Conservation (phyloP, 2,888 invertebrate species). For the Lepidocyrtoides sp. region DNA sequence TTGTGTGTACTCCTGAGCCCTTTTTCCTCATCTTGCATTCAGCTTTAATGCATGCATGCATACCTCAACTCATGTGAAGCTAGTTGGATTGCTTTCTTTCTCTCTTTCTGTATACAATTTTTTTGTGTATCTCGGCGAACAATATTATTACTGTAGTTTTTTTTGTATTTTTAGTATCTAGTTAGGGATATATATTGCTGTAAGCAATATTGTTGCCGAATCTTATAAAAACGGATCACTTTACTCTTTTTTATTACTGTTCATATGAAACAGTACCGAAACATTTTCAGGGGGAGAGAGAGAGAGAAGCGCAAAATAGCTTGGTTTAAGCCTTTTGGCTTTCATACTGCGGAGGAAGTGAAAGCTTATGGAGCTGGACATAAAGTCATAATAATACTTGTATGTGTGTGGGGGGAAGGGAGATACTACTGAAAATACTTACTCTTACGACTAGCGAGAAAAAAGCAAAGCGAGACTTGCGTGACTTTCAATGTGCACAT, state of each 20-base stretch:
- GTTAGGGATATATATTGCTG: slow-evolving; percentile 51
- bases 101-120: slow-evolving; percentile 15
- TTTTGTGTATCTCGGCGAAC: slow-evolving; percentile 11
- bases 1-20: not conserved
- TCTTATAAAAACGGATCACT: slow-evolving; percentile 80
- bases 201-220: slow-evolving; percentile 76
- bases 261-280: slow-evolving; percentile 44
- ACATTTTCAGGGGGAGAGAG: not conserved
- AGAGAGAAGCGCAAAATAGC: slow-evolving; percentile 50
- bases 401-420: slow-evolving; percentile 9
- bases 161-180: not conserved
- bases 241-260: slow-evolving; percentile 60
- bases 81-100: slow-evolving; percentile 7
- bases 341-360: slow-evolving; percentile 80
- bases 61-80: slow-evolving; percentile 3
- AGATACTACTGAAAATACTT: slow-evolving; percentile 35
- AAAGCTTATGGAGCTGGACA: slow-evolving; percentile 76
- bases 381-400: slow-evolving; percentile 42
- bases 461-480: slow-evolving; percentile 75
- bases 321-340: slow-evolving; percentile 75
- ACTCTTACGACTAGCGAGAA: slow-evolving; percentile 48
- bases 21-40: slow-evolving; percentile 48
- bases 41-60: slow-evolving; percentile 65
- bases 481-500: slow-evolving; percentile 81
- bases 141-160: slow-evolving; percentile 25